phyloP scores from a whole-genome alignment of 2,113 vertebrate genomes.

The Chloropsis cyanopogon region DNA sequence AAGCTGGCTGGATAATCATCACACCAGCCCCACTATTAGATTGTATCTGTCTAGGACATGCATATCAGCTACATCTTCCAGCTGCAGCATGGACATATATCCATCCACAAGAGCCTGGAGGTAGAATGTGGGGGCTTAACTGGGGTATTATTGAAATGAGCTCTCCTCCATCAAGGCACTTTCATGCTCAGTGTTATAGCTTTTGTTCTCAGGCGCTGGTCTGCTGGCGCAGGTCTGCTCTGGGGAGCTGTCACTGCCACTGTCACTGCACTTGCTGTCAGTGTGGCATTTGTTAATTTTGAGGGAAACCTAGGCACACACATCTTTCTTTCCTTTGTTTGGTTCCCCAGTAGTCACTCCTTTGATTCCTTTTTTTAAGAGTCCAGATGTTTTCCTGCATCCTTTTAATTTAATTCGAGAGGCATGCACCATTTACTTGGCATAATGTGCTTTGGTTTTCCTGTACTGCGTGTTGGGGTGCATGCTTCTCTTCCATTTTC shows the following conservation, averaged over 20 bases:
- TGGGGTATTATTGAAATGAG: not conserved
- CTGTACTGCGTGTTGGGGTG: not conserved
- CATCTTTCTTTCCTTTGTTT: not conserved
- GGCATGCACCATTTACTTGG: constrained; percentile 5
- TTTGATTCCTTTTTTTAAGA: constrained; percentile 11
- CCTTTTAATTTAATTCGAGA: not conserved
- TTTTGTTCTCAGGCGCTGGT: not conserved
- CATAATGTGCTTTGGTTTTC: not conserved
- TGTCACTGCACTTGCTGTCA: not conserved
- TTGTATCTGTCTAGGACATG: not conserved
- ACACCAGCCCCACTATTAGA: not conserved
- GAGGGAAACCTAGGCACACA: not conserved
- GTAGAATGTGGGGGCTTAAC: not conserved
- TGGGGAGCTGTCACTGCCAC: not conserved
- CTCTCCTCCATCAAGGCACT: not conserved
- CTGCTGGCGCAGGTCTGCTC: not conserved
- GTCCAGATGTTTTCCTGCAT: constrained; percentile 36
- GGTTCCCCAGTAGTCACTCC: not conserved
- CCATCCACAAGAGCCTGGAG: not conserved
- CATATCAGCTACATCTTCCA: not conserved
- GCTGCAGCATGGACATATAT: not conserved
- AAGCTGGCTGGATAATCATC: not conserved
- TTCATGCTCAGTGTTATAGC: not conserved
- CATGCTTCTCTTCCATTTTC: constrained; percentile 14
- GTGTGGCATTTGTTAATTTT: not conserved